A percentile compares a stretch with the other conserved stretches of the same genome.
Evolutionary conservation across 2,888 invertebrate genomes (phyloP).

Genomic region (Drosophila nigricruria): DNA sequence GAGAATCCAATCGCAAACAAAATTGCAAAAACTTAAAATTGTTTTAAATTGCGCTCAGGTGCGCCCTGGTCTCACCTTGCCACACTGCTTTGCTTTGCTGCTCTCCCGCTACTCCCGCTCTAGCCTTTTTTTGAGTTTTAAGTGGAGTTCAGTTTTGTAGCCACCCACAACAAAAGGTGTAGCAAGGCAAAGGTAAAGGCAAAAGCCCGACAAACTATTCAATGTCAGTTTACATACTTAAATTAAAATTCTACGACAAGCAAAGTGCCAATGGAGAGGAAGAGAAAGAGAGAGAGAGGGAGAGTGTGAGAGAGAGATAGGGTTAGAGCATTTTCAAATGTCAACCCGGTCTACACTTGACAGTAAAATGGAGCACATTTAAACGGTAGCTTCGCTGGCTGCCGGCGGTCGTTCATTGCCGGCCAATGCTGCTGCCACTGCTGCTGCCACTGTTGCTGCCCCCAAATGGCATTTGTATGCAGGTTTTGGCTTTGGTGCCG

Average conservation of each 20-base stretch:
- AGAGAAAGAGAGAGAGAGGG: conserved; percentile 4
- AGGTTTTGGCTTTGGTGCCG: conserved; percentile 69
- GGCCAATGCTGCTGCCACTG: conserved; percentile 3
- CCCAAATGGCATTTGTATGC: conserved; percentile 60
- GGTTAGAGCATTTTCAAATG: conserved; percentile 65
- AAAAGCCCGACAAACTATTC: conserved; percentile 66
- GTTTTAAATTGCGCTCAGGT: conserved; percentile 51
- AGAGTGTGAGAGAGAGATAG: conserved; percentile 9
- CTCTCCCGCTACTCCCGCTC: neutral
- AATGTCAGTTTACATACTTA: conserved; percentile 81
- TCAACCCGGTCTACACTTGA: conserved; percentile 78
- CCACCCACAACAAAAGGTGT: conserved; percentile 65
- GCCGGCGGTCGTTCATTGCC: conserved; percentile 28
- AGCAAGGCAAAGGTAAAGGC: conserved; percentile 6
- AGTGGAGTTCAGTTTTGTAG: conserved; percentile 44
- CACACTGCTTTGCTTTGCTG: neutral
- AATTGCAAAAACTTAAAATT: conserved; percentile 66
- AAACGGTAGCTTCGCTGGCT: conserved; percentile 59
- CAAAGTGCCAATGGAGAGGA: conserved; percentile 27
- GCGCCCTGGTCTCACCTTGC: conserved; percentile 3
- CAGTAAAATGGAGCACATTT: conserved; percentile 82
- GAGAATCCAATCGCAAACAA: conserved; percentile 70
- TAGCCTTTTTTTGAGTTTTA: conserved; percentile 17
- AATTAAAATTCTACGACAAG: conserved; percentile 75
- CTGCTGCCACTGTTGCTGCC: conserved; percentile 14